Percentiles rank a stretch among this genome's conserved stretches.
These are phyloP conservation scores for Gnathonemus echidnorhynchus DNA, from an alignment of 2,113 vertebrate species.

Conservation along the genomic window DNA sequence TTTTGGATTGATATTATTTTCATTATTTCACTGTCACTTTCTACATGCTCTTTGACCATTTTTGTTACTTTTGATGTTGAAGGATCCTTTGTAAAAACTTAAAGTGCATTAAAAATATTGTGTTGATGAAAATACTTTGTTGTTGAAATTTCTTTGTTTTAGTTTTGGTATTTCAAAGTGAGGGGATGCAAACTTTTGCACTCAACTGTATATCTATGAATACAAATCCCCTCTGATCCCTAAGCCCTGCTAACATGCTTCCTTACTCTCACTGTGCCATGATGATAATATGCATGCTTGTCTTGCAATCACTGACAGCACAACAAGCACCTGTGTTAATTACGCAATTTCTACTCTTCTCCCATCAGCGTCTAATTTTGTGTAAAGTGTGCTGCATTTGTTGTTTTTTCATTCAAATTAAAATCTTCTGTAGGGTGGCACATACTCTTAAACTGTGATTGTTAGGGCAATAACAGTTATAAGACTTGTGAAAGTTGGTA, in stretches of 20 bases:
- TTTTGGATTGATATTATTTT: not conserved
- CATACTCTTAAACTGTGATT: not conserved
- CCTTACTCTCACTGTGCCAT: not conserved
- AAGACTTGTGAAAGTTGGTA: not conserved
- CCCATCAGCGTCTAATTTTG: not conserved
- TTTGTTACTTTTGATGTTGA: not conserved
- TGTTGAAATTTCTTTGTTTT: not conserved
- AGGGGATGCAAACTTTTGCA: no score
- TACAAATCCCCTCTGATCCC: not conserved
- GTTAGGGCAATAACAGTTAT: not conserved
- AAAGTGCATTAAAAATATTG: not conserved
- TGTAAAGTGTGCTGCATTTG: not conserved
- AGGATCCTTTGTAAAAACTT: not conserved
- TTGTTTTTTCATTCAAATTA: not conserved
- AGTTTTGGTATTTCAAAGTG: not conserved
- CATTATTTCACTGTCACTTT: not conserved
- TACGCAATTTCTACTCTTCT: not conserved
- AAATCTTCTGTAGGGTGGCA: not conserved
- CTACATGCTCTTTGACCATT: not conserved
- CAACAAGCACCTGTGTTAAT: not conserved
- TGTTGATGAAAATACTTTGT: not conserved
- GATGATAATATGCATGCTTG: not conserved
- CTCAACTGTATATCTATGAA: not conserved
- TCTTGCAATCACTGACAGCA: not conserved
- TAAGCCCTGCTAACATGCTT: not conserved